Percentiles rank a stretch among this genome's conserved stretches.
phyloP scores from a whole-genome alignment of 2,113 vertebrate species.

The Gallinago media region DNA sequence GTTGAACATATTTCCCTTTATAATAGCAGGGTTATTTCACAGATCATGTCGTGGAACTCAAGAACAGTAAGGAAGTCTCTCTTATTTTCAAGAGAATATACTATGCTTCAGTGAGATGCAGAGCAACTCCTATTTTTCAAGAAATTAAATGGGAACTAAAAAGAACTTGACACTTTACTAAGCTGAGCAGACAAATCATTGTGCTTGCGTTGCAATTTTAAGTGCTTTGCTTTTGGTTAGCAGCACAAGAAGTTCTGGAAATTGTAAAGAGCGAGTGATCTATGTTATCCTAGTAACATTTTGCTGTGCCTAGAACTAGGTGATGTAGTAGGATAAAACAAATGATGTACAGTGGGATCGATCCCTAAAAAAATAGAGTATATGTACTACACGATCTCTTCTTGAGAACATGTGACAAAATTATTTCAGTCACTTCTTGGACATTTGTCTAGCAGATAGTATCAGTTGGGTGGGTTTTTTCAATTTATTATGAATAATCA shows the following conservation, averaged over 20 bases:
- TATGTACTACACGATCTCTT: fast-evolving
- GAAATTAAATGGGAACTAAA: neutral
- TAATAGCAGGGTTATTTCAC: neutral
- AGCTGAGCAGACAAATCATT: neutral
- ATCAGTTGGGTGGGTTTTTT: neutral
- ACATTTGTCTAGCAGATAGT: neutral
- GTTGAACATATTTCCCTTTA: neutral
- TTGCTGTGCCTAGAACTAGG: neutral
- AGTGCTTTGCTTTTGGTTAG: neutral
- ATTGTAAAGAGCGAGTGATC: neutral
- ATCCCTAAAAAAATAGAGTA: neutral
- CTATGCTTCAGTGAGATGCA: neutral
- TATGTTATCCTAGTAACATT: neutral
- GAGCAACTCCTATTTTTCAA: neutral
- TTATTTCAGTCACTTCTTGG: neutral
- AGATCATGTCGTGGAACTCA: neutral
- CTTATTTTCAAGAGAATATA: neutral
- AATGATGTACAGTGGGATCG: neutral
- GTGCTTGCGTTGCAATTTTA: neutral
- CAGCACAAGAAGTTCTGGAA: neutral
- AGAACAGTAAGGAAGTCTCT: neutral
- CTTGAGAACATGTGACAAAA: neutral
- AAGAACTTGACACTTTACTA: neutral
- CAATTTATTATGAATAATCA: neutral
- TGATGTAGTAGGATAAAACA: neutral